Evolutionary conservation across 2,797 vertebrate genomes (phyloP).

Genomic region (Tinamus major): DNA sequence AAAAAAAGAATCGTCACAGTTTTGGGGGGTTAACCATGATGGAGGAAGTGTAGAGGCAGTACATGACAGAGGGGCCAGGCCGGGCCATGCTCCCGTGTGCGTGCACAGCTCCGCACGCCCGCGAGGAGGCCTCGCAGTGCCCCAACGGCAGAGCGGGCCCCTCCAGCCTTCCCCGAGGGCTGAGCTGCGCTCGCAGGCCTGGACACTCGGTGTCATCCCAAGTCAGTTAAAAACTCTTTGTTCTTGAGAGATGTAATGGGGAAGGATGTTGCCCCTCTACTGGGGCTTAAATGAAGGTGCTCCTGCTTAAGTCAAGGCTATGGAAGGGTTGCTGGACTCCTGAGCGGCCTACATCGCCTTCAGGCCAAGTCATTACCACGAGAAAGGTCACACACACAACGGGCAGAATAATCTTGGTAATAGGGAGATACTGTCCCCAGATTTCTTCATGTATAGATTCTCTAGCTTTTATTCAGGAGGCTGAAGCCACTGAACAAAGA

Average conservation of each 20-base stretch:
- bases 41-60: neutral
- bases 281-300: neutral
- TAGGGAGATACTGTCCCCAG: neutral
- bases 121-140: neutral
- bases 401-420: neutral
- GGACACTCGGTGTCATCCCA: neutral
- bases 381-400: neutral
- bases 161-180: neutral
- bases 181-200: neutral
- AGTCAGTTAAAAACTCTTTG: neutral
- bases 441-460: neutral
- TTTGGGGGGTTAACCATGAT: neutral
- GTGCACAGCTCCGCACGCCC: neutral
- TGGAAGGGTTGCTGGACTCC: neutral
- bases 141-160: fast-evolving
- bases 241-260: neutral
- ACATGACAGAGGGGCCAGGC: neutral
- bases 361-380: neutral
- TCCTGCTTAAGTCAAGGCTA: neutral
- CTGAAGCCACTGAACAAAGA: neutral
- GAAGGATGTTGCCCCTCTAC: neutral
- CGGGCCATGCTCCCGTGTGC: fast-evolving
- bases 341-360: neutral
- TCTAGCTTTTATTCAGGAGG: neutral
- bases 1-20: neutral